A percentile compares a stretch with the other conserved stretches of the same genome.
Evolutionary conservation across 2,888 invertebrate species (phyloP).

Genomic region (Caenorhabditis zanzibari): DNA sequence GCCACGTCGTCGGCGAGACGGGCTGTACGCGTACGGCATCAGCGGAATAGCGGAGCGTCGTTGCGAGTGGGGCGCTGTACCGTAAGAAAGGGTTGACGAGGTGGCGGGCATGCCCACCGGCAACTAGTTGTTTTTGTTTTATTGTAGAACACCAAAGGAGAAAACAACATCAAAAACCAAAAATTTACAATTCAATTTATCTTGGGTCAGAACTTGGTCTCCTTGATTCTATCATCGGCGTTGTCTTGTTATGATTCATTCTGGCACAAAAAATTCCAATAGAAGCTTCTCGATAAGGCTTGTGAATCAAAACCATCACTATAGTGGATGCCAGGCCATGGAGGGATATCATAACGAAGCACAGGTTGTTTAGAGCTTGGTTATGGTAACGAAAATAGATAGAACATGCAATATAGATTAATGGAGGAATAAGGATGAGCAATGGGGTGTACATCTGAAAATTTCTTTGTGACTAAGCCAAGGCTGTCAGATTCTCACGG

Average conservation of each 20-base stretch:
- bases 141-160: too few species aligned
- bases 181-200: background rate
- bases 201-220: background rate
- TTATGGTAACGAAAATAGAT: background rate
- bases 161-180: background rate
- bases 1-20: too few species aligned
- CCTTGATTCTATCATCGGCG: background rate
- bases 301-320: constrained; percentile 30
- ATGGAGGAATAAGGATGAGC: background rate
- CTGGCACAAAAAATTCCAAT: background rate
- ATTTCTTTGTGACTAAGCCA: background rate
- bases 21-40: too few species aligned
- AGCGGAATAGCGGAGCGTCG: too few species aligned
- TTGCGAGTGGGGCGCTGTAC: too few species aligned
- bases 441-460: constrained; percentile 19
- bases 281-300: constrained; percentile 14
- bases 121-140: too few species aligned
- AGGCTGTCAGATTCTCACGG: background rate
- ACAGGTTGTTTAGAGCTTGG: constrained; percentile 10
- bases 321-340: constrained; percentile 24
- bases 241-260: background rate
- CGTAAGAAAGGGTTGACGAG: too few species aligned
- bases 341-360: constrained; percentile 2
- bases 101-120: too few species aligned
- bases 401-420: constrained; percentile 2